A percentile compares a stretch with the other conserved stretches of the same genome.
phyloP scores from a whole-genome alignment of 2,113 vertebrate species.

The Catharus fuscescens region DNA sequence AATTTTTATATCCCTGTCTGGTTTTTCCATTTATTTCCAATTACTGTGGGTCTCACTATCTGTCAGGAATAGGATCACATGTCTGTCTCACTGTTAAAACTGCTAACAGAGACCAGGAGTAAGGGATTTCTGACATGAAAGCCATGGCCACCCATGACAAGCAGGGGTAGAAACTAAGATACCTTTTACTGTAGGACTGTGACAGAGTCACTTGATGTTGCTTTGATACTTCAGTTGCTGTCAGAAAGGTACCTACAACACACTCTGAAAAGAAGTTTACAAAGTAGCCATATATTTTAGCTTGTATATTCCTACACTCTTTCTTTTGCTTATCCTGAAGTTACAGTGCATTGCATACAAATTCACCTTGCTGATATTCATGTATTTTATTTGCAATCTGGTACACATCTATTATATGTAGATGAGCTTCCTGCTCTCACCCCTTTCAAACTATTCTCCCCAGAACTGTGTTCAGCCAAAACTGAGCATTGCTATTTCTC shows the following conservation, averaged over 20 bases:
- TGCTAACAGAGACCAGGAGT: neutral
- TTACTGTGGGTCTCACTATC: fast-evolving
- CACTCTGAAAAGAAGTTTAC: neutral
- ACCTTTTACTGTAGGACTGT: neutral
- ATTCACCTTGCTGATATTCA: neutral
- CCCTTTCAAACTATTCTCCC: neutral
- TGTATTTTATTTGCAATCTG: neutral
- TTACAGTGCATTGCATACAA: neutral
- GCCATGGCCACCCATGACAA: neutral
- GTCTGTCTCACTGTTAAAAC: neutral
- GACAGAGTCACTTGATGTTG: neutral
- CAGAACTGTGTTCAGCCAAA: neutral
- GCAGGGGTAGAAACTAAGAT: neutral
- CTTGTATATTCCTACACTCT: neutral
- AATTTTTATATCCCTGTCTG: neutral
- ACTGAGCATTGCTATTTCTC: neutral
- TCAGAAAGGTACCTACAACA: neutral
- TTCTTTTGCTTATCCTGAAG: neutral
- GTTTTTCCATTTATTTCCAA: neutral
- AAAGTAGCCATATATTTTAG: neutral
- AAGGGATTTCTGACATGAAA: neutral
- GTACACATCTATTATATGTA: neutral
- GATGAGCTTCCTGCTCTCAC: constrained; percentile 8
- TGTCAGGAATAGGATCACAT: neutral
- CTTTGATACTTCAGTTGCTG: neutral